These are phyloP conservation scores for Oedothorax gibbosus DNA, from an alignment of 1,140 invertebrate genomes.

Conservation along the genomic window DNA sequence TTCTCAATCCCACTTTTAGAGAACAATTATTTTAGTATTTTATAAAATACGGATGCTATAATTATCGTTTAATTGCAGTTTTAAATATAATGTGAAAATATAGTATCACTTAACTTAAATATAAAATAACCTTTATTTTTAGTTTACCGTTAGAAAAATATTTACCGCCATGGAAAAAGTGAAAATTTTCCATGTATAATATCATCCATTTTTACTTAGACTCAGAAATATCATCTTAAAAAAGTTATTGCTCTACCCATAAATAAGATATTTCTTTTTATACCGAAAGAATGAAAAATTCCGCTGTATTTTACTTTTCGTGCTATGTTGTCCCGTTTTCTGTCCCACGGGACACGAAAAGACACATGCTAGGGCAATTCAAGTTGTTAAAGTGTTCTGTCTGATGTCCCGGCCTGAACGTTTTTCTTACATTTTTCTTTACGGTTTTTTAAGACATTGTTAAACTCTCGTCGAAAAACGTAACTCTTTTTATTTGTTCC, in stretches of 20 bases:
- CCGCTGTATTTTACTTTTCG: neutral
- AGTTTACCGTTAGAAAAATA: no score
- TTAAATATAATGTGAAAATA: no score
- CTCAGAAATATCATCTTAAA: no score
- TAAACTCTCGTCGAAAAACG: neutral
- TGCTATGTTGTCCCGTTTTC: neutral
- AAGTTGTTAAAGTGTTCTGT: constrained; percentile 35
- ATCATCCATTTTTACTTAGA: no score
- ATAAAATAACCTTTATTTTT: no score
- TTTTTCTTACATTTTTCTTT: neutral
- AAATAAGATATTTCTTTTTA: constrained; percentile 37
- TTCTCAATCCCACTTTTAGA: no score
- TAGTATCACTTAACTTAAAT: no score
- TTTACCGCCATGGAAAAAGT: no score
- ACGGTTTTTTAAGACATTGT: neutral
- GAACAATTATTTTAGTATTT: no score
- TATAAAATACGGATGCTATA: no score
- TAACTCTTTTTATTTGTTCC: neutral
- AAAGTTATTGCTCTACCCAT: neutral
- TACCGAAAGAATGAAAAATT: neutral
- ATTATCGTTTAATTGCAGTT: no score
- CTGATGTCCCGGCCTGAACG: neutral
- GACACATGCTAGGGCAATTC: constrained; percentile 30
- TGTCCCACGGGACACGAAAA: constrained; percentile 3
- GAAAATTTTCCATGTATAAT: no score